Conservation (phyloP, 2,113 vertebrate genomes). For the Alligator mississippiensis region DNA sequence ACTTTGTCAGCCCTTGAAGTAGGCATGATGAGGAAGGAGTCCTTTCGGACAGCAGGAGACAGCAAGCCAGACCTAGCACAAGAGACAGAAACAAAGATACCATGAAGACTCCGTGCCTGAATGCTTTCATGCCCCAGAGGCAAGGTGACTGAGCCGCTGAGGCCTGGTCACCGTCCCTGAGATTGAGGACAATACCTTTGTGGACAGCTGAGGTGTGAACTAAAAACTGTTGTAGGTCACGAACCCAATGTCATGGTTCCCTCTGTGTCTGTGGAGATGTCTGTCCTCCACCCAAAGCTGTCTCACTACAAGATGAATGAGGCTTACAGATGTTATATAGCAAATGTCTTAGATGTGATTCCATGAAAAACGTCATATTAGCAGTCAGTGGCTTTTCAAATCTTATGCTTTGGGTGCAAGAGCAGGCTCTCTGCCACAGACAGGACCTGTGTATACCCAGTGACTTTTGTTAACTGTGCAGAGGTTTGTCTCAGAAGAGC, state of each 20-base stretch:
- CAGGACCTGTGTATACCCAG: neutral
- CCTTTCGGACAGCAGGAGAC: neutral
- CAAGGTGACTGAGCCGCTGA: neutral
- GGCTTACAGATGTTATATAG: neutral
- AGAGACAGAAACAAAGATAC: neutral
- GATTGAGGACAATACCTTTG: too few species aligned
- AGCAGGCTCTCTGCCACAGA: neutral
- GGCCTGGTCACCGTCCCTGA: too few species aligned
- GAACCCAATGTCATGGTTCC: neutral
- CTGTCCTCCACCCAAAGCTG: neutral
- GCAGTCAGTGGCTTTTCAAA: neutral
- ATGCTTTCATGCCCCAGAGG: neutral
- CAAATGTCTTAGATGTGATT: neutral
- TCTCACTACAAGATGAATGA: accelerated
- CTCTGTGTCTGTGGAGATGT: neutral
- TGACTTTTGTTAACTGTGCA: neutral
- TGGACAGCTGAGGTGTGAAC: neutral
- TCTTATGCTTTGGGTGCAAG: neutral
- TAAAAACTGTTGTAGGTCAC: neutral
- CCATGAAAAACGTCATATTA: neutral
- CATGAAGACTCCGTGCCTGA: neutral
- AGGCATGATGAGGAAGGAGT: neutral
- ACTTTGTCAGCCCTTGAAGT: neutral
- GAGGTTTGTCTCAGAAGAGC: too few species aligned
- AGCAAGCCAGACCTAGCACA: neutral